Evolutionary conservation across 2,888 invertebrate genomes (phyloP).

Genomic region (Apotomis capreana): DNA sequence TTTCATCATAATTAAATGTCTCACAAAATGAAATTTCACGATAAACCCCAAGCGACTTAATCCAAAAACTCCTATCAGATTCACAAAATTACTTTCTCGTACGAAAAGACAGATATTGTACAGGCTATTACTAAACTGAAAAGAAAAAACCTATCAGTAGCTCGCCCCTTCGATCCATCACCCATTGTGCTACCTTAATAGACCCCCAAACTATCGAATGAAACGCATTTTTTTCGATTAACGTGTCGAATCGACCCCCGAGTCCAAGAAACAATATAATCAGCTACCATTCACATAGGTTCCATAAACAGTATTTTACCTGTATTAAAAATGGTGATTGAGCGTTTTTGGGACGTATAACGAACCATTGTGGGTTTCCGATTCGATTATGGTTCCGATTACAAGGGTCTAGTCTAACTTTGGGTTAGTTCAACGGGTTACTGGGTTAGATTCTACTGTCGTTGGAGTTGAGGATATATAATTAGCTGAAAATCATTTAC

Average conservation of each 20-base stretch:
- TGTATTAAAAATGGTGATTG: constrained; percentile 79
- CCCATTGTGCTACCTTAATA: constrained; percentile 68
- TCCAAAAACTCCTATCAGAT: constrained; percentile 17
- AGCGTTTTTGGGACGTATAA: constrained; percentile 71
- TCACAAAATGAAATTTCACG: background rate
- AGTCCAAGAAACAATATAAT: constrained; percentile 80
- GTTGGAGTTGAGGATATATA: background rate
- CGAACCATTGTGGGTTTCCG: constrained; percentile 79
- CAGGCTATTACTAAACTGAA: constrained; percentile 35
- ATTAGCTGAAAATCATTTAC: background rate
- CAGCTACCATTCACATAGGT: constrained; percentile 71
- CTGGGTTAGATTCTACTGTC: constrained; percentile 50
- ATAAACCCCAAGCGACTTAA: constrained; percentile 15
- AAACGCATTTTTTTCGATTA: constrained; percentile 78
- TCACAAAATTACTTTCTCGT: constrained; percentile 33
- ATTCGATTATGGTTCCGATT: constrained; percentile 77
- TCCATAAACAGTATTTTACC: constrained; percentile 41
- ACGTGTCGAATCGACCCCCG: constrained; percentile 75
- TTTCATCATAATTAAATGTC: background rate
- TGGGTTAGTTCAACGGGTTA: constrained; percentile 46
- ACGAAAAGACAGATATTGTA: constrained; percentile 35
- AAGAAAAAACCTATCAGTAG: constrained; percentile 48
- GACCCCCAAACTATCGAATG: constrained; percentile 69
- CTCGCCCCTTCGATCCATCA: constrained; percentile 62
- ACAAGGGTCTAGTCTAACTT: constrained; percentile 19